Percentiles rank a stretch among this genome's conserved stretches.
phyloP scores from a whole-genome alignment of 2,113 vertebrate genomes.

The Paedocypris sp. region DNA sequence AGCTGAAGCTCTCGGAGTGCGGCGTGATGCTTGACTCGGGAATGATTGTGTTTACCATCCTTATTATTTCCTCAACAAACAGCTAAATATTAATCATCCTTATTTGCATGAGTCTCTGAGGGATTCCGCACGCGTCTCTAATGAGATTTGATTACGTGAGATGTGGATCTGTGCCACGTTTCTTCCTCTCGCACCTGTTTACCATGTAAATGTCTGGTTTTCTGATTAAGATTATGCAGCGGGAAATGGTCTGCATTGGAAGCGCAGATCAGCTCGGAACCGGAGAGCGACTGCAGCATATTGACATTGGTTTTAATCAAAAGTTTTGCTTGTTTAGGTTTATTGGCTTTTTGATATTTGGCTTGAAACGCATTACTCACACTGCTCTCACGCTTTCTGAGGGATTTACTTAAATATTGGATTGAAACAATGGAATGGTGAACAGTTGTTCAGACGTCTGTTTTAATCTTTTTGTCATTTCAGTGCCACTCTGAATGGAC shows the following conservation, averaged over 20 bases:
- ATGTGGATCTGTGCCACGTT: constrained; percentile 6
- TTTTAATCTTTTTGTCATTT: too few species aligned
- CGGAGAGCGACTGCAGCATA: not conserved
- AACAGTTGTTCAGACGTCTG: too few species aligned
- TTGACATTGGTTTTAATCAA: not conserved
- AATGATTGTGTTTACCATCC: constrained; percentile 24
- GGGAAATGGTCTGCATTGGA: not conserved
- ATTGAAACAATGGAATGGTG: too few species aligned
- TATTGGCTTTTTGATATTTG: not conserved
- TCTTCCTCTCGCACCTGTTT: constrained; percentile 15
- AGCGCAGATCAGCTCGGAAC: not conserved
- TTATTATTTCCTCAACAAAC: constrained; percentile 23
- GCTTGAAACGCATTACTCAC: too few species aligned
- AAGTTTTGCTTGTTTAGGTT: not conserved
- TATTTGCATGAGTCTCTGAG: constrained; percentile 5
- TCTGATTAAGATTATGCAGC: constrained; percentile 9
- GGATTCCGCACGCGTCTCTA: constrained; percentile 20
- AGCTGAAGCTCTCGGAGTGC: constrained; percentile 6
- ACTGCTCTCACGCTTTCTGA: too few species aligned
- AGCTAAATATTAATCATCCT: constrained; percentile 17
- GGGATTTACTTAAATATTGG: too few species aligned
- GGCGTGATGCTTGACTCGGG: constrained; percentile 12
- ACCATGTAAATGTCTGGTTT: not conserved
- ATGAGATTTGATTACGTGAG: constrained; percentile 16
- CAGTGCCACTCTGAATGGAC: too few species aligned